Evolutionary conservation across 2,113 vertebrate genomes (phyloP), one percentile per base, ranked within the genome.

Genomic region (Tonatia bakeri): DNA sequence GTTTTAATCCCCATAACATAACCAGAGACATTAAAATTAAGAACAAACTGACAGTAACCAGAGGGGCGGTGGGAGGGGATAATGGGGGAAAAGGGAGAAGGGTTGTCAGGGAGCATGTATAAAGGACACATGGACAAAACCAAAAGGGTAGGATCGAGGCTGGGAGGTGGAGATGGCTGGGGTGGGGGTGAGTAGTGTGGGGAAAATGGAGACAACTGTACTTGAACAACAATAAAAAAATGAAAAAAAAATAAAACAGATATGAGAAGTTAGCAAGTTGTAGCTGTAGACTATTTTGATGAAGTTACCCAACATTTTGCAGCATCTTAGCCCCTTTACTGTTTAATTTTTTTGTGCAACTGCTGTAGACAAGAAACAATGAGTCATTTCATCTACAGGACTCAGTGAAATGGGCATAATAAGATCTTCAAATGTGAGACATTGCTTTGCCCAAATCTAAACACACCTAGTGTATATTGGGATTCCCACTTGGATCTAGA

Each of bases 181-280:
- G 56, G 56, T 59, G 22, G 7, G 56, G 54, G 20, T 5, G 54
- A 56, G 54, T 22, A 6, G 19, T 56, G 54, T 7, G 54, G 22
- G 8, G 22, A 3, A 59, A 59, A 24, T 9, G 22, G 20, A 59
- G 56, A 59, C 7, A 59, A 59, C 56, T 59, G 56, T 24, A 24
- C 56, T 59, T 24, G 56, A 59, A 59, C 56, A 24, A 59, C 56
- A 59, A 59, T 59, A 59, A 59, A 22, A 56, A 59, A 59, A 59
- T 59, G 56, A 59, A 59, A 24, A 59, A 72, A 70, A 91, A 61
- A 80, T 7, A 43, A 43, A 22, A 95, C 87, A n/a, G n/a, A 96
- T 90, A 84, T 38, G 73, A 94, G 24, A 88, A 76, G 80, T 82
- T 64, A 89, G n/a, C 45, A 95, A 79, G 43, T 91, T 93, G 19